Evolutionary conservation across 1,140 invertebrate genomes (phyloP).

Genomic region (Danaus melanippus): DNA sequence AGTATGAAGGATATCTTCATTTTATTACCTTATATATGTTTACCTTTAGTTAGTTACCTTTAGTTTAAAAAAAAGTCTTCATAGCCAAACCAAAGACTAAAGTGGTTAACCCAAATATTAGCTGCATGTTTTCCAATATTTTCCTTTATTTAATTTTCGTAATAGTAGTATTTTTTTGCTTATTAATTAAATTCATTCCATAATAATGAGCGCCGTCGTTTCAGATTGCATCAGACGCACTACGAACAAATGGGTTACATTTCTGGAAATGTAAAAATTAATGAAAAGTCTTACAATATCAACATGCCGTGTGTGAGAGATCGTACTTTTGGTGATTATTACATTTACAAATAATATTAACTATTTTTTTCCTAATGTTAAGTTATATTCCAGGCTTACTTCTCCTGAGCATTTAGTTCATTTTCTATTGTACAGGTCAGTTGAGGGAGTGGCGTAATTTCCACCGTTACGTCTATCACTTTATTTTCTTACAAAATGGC

Average conservation of each 20-base stretch:
- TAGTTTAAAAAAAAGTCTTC: no score
- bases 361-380: no score
- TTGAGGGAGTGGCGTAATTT: conserved; percentile 78
- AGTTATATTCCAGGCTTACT: not conserved
- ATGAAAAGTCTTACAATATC: conserved; percentile 65
- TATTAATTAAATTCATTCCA: no score
- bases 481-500: conserved; percentile 77
- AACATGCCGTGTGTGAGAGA: conserved; percentile 73
- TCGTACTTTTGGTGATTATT: conserved; percentile 73
- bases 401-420: not conserved
- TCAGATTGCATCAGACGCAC: conserved; percentile 80
- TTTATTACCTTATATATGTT: no score
- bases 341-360: conserved; percentile 3
- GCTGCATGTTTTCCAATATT: no score
- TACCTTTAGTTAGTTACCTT: no score
- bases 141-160: no score
- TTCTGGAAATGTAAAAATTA: conserved; percentile 67
- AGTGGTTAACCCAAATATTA: no score
- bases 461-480: conserved; percentile 80
- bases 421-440: conserved; percentile 30
- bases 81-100: no score
- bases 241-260: conserved; percentile 80
- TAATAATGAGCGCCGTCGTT: conserved; percentile 21
- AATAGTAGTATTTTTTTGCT: no score
- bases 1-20: conserved; percentile 50